Percentiles rank a stretch among this genome's conserved stretches.
Conservation (phyloP, 2,888 invertebrate species). For the Peribatodes rhomboidaria region DNA sequence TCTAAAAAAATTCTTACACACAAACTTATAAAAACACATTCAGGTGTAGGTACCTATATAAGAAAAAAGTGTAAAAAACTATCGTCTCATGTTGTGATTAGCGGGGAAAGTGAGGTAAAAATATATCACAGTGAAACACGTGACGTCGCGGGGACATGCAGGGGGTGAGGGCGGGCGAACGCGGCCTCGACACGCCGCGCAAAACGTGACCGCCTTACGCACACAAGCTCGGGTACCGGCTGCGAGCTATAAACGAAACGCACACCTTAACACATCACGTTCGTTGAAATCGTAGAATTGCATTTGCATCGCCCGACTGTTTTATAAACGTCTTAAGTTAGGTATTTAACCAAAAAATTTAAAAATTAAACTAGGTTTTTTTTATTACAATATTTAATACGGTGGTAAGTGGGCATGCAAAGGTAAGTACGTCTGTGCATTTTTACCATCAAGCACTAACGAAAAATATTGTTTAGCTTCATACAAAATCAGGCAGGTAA, state of each 20-base stretch:
- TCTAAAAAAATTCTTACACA: too few relatives aligned
- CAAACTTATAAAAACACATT: too few relatives aligned
- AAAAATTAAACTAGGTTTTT: neutral
- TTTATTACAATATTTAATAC: too few relatives aligned
- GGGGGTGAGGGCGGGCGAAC: constrained; percentile 59
- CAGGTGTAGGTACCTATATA: too few relatives aligned
- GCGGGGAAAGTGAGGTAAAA: constrained; percentile 73
- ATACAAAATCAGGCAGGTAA: too few relatives aligned
- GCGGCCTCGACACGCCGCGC: constrained; percentile 76
- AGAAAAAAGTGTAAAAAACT: neutral
- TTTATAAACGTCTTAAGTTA: constrained; percentile 26
- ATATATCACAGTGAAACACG: constrained; percentile 65
- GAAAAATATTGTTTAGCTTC: too few relatives aligned
- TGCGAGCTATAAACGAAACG: constrained; percentile 36
- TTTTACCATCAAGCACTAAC: too few relatives aligned
- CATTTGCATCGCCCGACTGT: constrained; percentile 48
- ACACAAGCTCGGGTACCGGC: constrained; percentile 44
- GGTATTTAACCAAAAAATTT: neutral
- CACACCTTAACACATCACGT: constrained; percentile 53
- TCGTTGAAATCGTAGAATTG: constrained; percentile 53
- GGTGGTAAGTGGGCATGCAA: too few relatives aligned
- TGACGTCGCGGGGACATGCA: constrained; percentile 52
- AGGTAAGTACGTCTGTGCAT: too few relatives aligned
- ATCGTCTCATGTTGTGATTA: constrained; percentile 50
- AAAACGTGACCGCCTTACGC: constrained; percentile 74